These are phyloP conservation scores for Adoxophyes honmai DNA, from an alignment of 1,140 invertebrate species.

Conservation along the genomic window DNA sequence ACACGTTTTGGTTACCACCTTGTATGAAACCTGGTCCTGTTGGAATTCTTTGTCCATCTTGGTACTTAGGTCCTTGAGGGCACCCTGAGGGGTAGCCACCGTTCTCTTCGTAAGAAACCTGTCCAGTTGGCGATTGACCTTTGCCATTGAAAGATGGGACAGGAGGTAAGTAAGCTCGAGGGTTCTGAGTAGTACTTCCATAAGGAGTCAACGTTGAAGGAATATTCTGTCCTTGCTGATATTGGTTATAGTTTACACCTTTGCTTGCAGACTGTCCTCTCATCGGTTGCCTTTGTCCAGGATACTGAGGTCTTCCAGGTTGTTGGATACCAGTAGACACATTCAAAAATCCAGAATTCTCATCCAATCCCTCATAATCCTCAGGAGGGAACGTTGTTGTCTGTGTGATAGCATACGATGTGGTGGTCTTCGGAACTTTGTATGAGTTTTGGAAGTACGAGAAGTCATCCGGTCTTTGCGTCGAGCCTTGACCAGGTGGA, in stretches of 20 bases:
- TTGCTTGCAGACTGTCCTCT: not conserved
- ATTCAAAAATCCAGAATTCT: not conserved
- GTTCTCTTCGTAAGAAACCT: not conserved
- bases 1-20: not conserved
- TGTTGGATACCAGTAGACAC: not conserved
- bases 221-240: not conserved
- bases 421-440: constrained; percentile 26
- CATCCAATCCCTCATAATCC: constrained; percentile 7
- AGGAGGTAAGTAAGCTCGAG: not conserved
- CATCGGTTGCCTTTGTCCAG: not conserved
- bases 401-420: constrained; percentile 32
- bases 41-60: not conserved
- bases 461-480: not conserved
- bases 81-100: not conserved
- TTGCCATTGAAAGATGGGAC: not conserved
- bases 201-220: not conserved
- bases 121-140: not conserved
- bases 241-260: not conserved
- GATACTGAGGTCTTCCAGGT: not conserved
- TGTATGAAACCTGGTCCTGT: not conserved
- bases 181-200: not conserved
- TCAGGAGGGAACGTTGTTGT: constrained; percentile 30
- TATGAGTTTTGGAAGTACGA: constrained; percentile 13
- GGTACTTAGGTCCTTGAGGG: not conserved
- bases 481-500: not conserved